Percentiles rank a stretch among this genome's conserved stretches.
Evolutionary conservation across 2,113 vertebrate species (phyloP).

Genomic region (Pseudolaguvia tuberculata): DNA sequence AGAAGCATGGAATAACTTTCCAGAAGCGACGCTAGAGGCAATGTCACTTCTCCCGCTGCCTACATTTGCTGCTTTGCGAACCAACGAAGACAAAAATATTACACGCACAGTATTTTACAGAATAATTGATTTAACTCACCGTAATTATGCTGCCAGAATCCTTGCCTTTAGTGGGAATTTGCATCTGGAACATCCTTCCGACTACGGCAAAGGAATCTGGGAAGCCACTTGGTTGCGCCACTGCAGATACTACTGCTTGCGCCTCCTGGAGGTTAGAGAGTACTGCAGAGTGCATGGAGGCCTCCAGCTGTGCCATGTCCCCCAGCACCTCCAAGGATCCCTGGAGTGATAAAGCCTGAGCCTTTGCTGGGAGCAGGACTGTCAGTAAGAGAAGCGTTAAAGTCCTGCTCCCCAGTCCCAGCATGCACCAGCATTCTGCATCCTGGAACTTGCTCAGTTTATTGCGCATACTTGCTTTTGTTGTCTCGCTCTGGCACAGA

Average conservation of each 20-base stretch:
- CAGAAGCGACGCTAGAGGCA: slow-evolving; percentile 39
- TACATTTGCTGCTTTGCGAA: slow-evolving; percentile 1
- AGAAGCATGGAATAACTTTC: slow-evolving; percentile 40
- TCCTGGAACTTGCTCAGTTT: slow-evolving; percentile 44
- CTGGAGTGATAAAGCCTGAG: slow-evolving; percentile 59
- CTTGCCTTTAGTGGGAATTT: slow-evolving; percentile 74
- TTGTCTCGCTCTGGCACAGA: slow-evolving; percentile 53
- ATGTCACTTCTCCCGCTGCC: slow-evolving; percentile 40
- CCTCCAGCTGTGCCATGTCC: slow-evolving; percentile 80
- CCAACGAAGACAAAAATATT: no score
- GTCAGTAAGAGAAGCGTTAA: slow-evolving; percentile 63
- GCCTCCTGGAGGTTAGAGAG: slow-evolving; percentile 73
- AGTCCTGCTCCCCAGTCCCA: slow-evolving; percentile 65
- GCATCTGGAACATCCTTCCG: slow-evolving; percentile 81
- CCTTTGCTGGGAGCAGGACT: slow-evolving; percentile 58
- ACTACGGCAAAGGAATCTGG: slow-evolving; percentile 81
- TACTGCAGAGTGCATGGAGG: slow-evolving; percentile 82
- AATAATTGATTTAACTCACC: slow-evolving; percentile 68
- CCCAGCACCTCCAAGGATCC: slow-evolving; percentile 61
- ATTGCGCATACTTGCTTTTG: slow-evolving; percentile 64
- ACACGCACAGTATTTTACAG: no score
- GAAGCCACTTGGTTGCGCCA: slow-evolving; percentile 58
- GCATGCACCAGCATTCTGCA: slow-evolving; percentile 45
- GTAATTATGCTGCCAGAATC: slow-evolving; percentile 72
- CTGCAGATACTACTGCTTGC: slow-evolving; percentile 32